Evolutionary conservation across 2,888 invertebrate genomes (phyloP).

Genomic region (Nomada ferruginata): DNA sequence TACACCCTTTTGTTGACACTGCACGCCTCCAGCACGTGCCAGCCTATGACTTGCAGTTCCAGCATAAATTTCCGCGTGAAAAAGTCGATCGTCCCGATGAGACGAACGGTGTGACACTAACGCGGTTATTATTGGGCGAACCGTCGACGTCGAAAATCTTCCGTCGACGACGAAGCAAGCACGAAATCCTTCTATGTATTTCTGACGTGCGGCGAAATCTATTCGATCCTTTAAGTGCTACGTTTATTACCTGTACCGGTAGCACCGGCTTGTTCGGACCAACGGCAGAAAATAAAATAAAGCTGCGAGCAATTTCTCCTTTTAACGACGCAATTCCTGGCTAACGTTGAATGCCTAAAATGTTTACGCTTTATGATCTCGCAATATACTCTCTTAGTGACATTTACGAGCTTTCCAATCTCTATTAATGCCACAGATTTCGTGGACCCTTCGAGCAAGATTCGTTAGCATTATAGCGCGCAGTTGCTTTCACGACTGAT

Average conservation of each 20-base stretch:
- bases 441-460: not conserved
- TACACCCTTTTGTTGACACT: slow-evolving; percentile 58
- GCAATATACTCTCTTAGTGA: slow-evolving; percentile 21
- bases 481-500: too few relatives aligned
- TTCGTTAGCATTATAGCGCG: not conserved
- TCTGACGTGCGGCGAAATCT: slow-evolving; percentile 28
- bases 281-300: slow-evolving; percentile 53
- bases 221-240: slow-evolving; percentile 44
- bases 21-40: slow-evolving; percentile 45
- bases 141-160: slow-evolving; percentile 34
- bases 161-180: not conserved
- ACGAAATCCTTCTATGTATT: slow-evolving; percentile 1
- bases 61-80: slow-evolving; percentile 60
- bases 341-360: slow-evolving; percentile 60
- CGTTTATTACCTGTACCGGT: slow-evolving; percentile 60
- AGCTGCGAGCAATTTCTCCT: slow-evolving; percentile 41
- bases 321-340: slow-evolving; percentile 54
- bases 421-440: slow-evolving; percentile 29
- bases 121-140: slow-evolving; percentile 54
- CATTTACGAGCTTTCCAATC: slow-evolving; percentile 40
- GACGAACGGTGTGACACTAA: slow-evolving; percentile 54
- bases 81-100: slow-evolving; percentile 49
- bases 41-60: slow-evolving; percentile 50
- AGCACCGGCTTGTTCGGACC: not conserved
- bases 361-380: slow-evolving; percentile 44